phyloP scores from a whole-genome alignment of 2,113 vertebrate species.

The Axis porcinus region DNA sequence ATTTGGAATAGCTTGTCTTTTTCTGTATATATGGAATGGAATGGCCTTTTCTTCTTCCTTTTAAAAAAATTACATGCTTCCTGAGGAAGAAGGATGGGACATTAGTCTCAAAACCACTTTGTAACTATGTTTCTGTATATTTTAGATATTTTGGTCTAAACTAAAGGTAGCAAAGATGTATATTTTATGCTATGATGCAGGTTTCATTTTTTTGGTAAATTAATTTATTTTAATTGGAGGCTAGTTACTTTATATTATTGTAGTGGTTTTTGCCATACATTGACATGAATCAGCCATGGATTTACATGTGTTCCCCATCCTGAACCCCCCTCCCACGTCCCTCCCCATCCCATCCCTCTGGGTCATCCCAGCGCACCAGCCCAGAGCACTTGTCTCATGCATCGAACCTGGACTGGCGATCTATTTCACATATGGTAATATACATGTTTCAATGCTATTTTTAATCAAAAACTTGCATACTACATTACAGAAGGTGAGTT shows the following conservation, averaged over 20 bases:
- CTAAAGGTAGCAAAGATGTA: constrained; percentile 1
- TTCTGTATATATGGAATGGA: background rate
- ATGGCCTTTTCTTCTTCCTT: background rate
- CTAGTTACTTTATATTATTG: background rate
- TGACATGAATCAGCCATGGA: background rate
- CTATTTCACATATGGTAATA: background rate
- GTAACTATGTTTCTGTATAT: background rate
- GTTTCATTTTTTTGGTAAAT: background rate
- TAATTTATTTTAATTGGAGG: background rate
- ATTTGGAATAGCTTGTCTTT: background rate
- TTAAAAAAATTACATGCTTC: background rate
- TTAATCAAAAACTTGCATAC: background rate
- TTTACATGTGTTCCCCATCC: background rate
- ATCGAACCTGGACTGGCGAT: background rate
- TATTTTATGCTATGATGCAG: background rate
- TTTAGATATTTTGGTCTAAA: constrained; percentile 17
- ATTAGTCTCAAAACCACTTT: constrained; percentile 26
- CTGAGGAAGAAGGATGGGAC: background rate
- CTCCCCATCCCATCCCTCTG: background rate
- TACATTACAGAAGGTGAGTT: background rate
- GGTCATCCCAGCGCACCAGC: background rate
- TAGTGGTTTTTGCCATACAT: background rate
- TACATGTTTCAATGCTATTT: background rate
- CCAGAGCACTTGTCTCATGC: background rate
- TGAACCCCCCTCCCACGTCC: background rate